These are phyloP conservation scores for Thymelicus acteon DNA, from an alignment of 2,888 invertebrate species.

Conservation along the genomic window DNA sequence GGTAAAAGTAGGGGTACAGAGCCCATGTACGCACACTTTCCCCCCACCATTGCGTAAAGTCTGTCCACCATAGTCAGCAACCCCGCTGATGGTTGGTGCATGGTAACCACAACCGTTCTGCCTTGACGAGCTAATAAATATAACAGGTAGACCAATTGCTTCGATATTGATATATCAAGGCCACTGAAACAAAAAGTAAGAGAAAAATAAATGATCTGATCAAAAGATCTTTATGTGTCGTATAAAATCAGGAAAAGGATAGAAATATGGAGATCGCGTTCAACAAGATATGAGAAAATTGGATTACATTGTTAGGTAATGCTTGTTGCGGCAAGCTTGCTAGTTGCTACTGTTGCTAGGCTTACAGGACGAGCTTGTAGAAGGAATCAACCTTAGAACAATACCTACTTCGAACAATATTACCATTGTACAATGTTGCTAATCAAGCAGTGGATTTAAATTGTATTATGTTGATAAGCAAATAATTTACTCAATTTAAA, in stretches of 20 bases:
- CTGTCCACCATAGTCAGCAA: constrained; percentile 95
- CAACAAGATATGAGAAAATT: too few relatives aligned
- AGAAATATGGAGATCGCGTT: too few relatives aligned
- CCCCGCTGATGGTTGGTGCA: constrained; percentile 96
- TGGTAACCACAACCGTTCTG: constrained; percentile 93
- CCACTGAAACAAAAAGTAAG: constrained; percentile 61
- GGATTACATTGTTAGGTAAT: too few relatives aligned
- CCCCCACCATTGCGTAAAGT: constrained; percentile 92
- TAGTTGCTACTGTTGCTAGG: too few relatives aligned
- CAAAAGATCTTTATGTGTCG: too few relatives aligned
- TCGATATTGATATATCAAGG: constrained; percentile 87
- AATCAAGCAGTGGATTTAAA: too few relatives aligned
- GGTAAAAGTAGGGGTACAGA: constrained; percentile 90
- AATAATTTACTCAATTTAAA: constrained; percentile 16
- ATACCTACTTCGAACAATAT: neutral
- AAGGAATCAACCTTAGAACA: neutral
- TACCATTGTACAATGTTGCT: too few relatives aligned
- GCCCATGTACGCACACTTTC: constrained; percentile 92
- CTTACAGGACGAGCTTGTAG: too few relatives aligned
- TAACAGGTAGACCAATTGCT: constrained; percentile 91
- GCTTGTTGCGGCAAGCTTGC: too few relatives aligned
- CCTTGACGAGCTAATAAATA: constrained; percentile 93
- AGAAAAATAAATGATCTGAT: too few relatives aligned
- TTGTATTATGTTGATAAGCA: too few relatives aligned
- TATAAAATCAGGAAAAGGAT: too few relatives aligned